A percentile compares a stretch with the other conserved stretches of the same genome.
Evolutionary conservation across 2,113 vertebrate genomes (phyloP).

Genomic region (Petrocephalus microphthalmus): DNA sequence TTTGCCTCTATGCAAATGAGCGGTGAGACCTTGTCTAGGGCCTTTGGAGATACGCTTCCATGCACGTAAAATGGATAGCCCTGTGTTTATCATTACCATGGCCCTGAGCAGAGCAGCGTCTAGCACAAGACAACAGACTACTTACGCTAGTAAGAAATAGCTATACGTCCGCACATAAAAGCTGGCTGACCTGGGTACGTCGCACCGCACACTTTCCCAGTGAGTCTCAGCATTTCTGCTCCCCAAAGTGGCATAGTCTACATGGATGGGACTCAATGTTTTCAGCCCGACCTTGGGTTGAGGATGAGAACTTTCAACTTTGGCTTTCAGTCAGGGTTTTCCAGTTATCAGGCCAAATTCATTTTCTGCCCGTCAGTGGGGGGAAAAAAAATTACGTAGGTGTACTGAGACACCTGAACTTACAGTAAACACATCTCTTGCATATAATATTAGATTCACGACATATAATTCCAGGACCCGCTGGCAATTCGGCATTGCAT

Average conservation of each 20-base stretch:
- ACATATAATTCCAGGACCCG: neutral
- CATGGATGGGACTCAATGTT: neutral
- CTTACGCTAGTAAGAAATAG: neutral
- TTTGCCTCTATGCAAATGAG: neutral
- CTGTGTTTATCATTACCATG: neutral
- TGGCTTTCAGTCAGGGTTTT: neutral
- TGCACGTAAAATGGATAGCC: neutral
- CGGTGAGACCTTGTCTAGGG: neutral
- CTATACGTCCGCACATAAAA: neutral
- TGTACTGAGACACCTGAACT: slow-evolving; percentile 6
- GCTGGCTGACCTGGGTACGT: neutral
- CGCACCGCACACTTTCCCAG: neutral
- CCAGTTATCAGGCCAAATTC: neutral
- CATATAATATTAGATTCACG: neutral
- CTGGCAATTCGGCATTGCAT: neutral
- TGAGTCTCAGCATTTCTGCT: neutral
- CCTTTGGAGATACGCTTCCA: neutral
- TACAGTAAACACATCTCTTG: neutral
- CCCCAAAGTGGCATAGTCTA: neutral
- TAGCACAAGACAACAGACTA: neutral
- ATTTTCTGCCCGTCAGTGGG: neutral
- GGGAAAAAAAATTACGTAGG: neutral
- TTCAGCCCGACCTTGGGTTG: neutral
- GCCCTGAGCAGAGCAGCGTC: neutral
- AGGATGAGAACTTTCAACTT: neutral